Conservation (phyloP, 2,888 invertebrate genomes). For the Meghimatium bilineatum region DNA sequence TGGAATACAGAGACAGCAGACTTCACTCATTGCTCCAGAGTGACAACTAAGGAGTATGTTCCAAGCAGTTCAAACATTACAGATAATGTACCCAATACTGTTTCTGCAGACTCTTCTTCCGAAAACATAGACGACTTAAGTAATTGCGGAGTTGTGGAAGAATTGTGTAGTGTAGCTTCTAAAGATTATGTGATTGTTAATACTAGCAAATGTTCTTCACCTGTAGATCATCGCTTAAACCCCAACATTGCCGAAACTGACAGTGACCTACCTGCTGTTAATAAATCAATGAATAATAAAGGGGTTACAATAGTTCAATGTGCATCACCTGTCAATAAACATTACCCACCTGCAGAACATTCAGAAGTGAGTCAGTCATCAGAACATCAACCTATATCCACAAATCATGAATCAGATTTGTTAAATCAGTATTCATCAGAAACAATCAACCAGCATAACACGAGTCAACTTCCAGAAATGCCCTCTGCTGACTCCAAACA, state of each 20-base stretch:
- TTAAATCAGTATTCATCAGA: neutral
- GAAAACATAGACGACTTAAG: neutral
- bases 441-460: neutral
- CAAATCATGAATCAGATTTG: neutral
- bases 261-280: neutral
- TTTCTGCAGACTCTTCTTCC: neutral
- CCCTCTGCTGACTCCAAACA: neutral
- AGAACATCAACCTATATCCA: neutral
- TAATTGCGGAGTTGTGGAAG: neutral
- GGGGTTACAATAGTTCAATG: neutral
- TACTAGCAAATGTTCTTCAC: neutral
- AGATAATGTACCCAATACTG: neutral
- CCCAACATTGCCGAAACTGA: neutral
- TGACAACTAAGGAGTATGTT: neutral
- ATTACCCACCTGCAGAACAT: neutral
- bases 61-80: neutral
- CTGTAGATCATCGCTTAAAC: neutral
- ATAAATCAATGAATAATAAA: neutral
- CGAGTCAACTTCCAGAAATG: neutral
- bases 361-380: slow-evolving; percentile 5
- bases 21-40: neutral
- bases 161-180: neutral
- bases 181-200: neutral
- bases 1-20: neutral
- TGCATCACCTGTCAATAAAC: neutral